Evolutionary conservation across 2,113 vertebrate genomes (phyloP), one percentile per base, ranked within the genome.

Genomic region (Sinocyclocheilus anshuiensis): DNA sequence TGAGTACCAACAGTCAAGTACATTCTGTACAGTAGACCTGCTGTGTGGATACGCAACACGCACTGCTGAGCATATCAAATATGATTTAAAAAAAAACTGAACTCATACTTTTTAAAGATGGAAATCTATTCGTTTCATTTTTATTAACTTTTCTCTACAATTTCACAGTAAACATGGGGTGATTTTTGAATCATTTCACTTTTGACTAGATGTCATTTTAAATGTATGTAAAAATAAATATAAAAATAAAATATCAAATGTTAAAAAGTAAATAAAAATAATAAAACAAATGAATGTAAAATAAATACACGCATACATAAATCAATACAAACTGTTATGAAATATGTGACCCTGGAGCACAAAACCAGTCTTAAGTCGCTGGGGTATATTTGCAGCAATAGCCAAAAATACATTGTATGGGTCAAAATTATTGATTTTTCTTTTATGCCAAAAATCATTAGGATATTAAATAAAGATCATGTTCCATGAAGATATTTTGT

Each of bases 1-100:
- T 3, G 24, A 53, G 42, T 12, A 65, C 15, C 24, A 50, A 20
- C 79, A 81, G 12, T 26, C 59, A 57, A 16, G 42, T 42, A 53
- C 45, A 53, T 77, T 77, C 48, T 77, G 75, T 77, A 77, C 75
- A 77, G 71, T 74, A 74, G 6, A 15, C 71, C 71, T 45, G 39
- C 5, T 8, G 42, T 16, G 42, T 16, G 42, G 39, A 48, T 42
- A 3, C 39, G 16, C 29, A 4, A 36, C 67, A 20, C 11, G 33
- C 67, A 71, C 16, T 6, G 8, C 36, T 20, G 55, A 57, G 29
- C 29, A 26, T 16, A 9, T 18, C 26, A 61, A n/a, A 63, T 24
- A 24, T 3, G 10, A 29, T 6, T 13, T 0, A 6, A 65, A 13
- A 26, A 65, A 13, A 26, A 6, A 26, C 5, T 26, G 11, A 65